Conservation (phyloP, 2,888 invertebrate genomes). For the Drosophila macrospina region DNA sequence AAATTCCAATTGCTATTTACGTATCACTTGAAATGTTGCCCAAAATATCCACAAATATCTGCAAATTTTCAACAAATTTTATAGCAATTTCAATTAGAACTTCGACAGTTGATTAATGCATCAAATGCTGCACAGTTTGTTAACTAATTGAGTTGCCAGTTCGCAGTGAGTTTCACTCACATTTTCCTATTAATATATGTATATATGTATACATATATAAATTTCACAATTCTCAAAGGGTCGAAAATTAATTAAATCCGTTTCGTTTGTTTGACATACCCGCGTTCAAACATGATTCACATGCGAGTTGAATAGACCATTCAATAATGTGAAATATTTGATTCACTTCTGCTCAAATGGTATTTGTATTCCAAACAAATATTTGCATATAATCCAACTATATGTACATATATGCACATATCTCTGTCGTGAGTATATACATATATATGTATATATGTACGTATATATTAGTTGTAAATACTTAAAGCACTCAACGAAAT, state of each 20-base stretch:
- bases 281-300: slow-evolving; percentile 42
- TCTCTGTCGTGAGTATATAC: slow-evolving; percentile 2
- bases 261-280: slow-evolving; percentile 59
- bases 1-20: slow-evolving; percentile 55
- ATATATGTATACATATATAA: neutral
- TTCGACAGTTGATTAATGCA: slow-evolving; percentile 55
- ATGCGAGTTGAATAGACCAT: slow-evolving; percentile 17
- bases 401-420: neutral
- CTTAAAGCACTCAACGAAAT: slow-evolving; percentile 55
- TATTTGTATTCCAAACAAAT: slow-evolving; percentile 53
- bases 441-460: slow-evolving; percentile 13
- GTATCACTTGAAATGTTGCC: slow-evolving; percentile 60
- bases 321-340: slow-evolving; percentile 72
- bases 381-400: slow-evolving; percentile 57
- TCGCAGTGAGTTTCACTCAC: neutral
- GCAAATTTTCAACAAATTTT: slow-evolving; percentile 29
- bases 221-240: slow-evolving; percentile 27
- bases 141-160: slow-evolving; percentile 61
- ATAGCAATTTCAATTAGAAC: slow-evolving; percentile 30
- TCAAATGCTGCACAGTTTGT: slow-evolving; percentile 53
- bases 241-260: slow-evolving; percentile 73
- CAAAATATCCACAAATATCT: slow-evolving; percentile 1
- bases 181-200: no score
- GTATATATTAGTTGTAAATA: slow-evolving; percentile 51
- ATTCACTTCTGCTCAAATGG: slow-evolving; percentile 34